Percentiles rank a stretch among this genome's conserved stretches.
Evolutionary conservation across 1,140 invertebrate species (phyloP).

Genomic region (Rhysida immarginata): DNA sequence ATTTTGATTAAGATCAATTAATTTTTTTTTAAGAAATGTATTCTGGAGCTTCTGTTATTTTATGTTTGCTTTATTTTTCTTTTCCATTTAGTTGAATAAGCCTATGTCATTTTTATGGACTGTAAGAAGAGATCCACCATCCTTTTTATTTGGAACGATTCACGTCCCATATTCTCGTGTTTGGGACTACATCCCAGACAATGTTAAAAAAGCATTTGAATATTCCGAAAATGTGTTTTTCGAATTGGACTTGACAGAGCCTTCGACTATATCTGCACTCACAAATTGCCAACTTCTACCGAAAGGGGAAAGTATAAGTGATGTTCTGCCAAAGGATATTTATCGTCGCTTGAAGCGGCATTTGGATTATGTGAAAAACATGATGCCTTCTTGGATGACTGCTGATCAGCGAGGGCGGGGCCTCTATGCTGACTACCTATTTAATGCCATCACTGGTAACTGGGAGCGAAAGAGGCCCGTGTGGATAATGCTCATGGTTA

Average conservation of each 20-base stretch:
- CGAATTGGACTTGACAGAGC: conserved; percentile 39
- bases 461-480: conserved; percentile 40
- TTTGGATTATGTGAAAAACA: conserved; percentile 33
- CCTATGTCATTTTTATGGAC: conserved; percentile 33
- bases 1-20: no score
- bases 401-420: conserved; percentile 33
- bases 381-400: conserved; percentile 37
- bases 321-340: conserved; percentile 34
- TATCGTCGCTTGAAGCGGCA: conserved; percentile 35
- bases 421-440: conserved; percentile 36
- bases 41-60: no score
- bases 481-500: conserved; percentile 42
- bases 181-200: conserved; percentile 38
- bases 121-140: conserved; percentile 29
- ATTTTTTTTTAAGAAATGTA: no score
- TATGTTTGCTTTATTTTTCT: no score
- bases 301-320: conserved; percentile 26
- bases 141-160: conserved; percentile 43
- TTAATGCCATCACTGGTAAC: conserved; percentile 37
- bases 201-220: conserved; percentile 36
- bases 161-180: conserved; percentile 42
- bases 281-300: conserved; percentile 38
- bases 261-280: conserved; percentile 32
- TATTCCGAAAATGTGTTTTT: conserved; percentile 36
- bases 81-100: conserved; percentile 19